Conservation (phyloP, 2,797 vertebrate genomes). For the Pangasius sanitwongsei region DNA sequence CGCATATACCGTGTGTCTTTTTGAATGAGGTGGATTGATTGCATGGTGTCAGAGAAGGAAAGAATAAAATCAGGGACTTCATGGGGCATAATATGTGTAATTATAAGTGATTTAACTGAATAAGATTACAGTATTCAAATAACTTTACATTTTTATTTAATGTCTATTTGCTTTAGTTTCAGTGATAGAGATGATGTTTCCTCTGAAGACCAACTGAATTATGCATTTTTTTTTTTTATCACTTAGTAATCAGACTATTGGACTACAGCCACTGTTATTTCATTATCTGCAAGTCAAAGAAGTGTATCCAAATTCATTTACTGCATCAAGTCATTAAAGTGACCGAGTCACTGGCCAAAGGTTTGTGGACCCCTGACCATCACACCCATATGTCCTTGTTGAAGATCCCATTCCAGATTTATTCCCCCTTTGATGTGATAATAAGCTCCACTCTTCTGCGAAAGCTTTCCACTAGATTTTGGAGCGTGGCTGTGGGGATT, state of each 20-base stretch:
- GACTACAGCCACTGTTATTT: not conserved
- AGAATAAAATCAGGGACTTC: not conserved
- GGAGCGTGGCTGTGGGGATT: too few species aligned
- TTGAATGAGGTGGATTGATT: not conserved
- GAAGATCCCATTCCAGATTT: not conserved
- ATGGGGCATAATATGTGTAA: not conserved
- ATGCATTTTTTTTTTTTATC: not conserved
- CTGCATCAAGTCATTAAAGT: not conserved
- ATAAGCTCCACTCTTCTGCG: not conserved
- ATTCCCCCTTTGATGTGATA: not conserved
- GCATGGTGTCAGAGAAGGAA: conserved; percentile 1
- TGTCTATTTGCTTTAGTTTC: not conserved
- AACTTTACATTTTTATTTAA: not conserved
- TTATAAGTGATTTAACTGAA: not conserved
- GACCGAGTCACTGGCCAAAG: not conserved
- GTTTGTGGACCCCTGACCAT: not conserved
- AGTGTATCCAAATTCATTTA: conserved; percentile 7
- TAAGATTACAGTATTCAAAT: not conserved
- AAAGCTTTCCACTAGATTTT: not conserved
- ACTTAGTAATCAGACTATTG: not conserved
- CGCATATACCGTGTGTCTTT: not conserved
- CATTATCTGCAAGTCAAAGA: not conserved
- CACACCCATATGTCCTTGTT: not conserved
- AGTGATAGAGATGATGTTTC: not conserved
- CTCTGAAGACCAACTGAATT: not conserved